These are phyloP conservation scores for Euproctis similis DNA, from an alignment of 2,888 invertebrate genomes.

Conservation along the genomic window DNA sequence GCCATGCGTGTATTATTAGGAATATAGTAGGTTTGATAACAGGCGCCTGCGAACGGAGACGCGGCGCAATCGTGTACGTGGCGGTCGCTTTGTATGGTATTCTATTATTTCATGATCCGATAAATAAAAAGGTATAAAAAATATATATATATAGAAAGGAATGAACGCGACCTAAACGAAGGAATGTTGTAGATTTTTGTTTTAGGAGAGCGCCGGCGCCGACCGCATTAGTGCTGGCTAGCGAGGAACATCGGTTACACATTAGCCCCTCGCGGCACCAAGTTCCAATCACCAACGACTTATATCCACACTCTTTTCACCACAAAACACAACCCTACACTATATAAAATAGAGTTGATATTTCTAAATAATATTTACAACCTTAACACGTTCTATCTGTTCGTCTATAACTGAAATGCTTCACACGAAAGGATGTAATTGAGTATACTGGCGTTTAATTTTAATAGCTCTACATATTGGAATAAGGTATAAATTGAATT, in stretches of 20 bases:
- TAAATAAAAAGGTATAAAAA: no score
- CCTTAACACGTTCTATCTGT: conserved; percentile 9
- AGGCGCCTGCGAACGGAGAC: no score
- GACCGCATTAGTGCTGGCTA: conserved; percentile 66
- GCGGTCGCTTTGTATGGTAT: conserved; percentile 60
- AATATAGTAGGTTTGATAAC: no score
- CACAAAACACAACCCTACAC: conserved; percentile 2
- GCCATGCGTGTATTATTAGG: no score
- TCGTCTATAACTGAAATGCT: conserved; percentile 1
- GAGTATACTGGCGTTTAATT: conserved; percentile 2
- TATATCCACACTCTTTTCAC: background rate
- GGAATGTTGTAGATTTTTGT: conserved; percentile 66
- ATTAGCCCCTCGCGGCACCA: conserved; percentile 49
- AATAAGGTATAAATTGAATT: no score
- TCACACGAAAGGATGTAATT: conserved; percentile 13
- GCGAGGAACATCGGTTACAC: conserved; percentile 59
- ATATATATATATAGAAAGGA: no score
- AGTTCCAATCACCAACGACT: background rate
- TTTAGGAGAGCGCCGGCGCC: conserved; percentile 72
- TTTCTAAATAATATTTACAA: conserved; percentile 3
- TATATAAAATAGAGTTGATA: conserved; percentile 4
- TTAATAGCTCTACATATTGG: no score
- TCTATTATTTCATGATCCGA: conserved; percentile 66
- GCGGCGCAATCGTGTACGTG: conserved; percentile 16
- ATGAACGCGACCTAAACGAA: conserved; percentile 61